phyloP scores from a whole-genome alignment of 30 jellyfish, hydroid and myxozoan genomes.

The Cassiopea andromeda region DNA sequence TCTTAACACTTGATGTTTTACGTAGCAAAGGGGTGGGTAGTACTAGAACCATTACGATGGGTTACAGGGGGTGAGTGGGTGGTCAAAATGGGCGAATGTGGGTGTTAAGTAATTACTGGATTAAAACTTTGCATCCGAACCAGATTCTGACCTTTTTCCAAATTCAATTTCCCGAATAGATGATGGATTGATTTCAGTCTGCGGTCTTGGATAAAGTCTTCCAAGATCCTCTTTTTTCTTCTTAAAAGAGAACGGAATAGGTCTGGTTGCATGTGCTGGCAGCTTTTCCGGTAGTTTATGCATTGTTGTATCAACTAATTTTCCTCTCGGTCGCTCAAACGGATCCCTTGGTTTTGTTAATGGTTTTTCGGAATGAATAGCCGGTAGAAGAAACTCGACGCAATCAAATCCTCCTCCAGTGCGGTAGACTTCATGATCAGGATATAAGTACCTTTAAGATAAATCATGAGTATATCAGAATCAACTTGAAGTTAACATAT shows the following conservation, averaged over 20 bases:
- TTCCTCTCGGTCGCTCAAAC: constrained; percentile 38
- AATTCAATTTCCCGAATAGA: constrained; percentile 2
- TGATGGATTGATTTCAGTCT: constrained; percentile 10
- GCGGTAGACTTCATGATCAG: constrained; percentile 76
- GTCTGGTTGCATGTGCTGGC: background rate
- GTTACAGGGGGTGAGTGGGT: too few species aligned
- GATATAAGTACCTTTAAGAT: constrained; percentile 36
- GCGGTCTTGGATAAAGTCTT: background rate
- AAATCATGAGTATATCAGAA: background rate
- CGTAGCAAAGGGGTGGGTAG: too few species aligned
- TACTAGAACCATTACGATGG: too few species aligned
- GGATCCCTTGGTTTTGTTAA: constrained; percentile 52
- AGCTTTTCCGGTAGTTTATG: constrained; percentile 52
- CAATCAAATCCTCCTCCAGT: constrained; percentile 73
- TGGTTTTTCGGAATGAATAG: constrained; percentile 42
- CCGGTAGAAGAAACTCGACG: constrained; percentile 41
- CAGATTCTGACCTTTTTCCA: constrained; percentile 5
- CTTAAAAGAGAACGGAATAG: constrained; percentile 13
- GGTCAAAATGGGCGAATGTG: too few species aligned
- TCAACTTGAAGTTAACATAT: too few species aligned
- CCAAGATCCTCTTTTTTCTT: background rate
- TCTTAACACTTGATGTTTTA: too few species aligned
- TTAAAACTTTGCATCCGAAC: too few species aligned
- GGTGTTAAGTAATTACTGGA: too few species aligned
- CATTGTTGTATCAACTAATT: constrained; percentile 38